These are phyloP conservation scores for Mormyrus lacerda DNA, from an alignment of 2,113 vertebrate genomes.

Conservation along the genomic window DNA sequence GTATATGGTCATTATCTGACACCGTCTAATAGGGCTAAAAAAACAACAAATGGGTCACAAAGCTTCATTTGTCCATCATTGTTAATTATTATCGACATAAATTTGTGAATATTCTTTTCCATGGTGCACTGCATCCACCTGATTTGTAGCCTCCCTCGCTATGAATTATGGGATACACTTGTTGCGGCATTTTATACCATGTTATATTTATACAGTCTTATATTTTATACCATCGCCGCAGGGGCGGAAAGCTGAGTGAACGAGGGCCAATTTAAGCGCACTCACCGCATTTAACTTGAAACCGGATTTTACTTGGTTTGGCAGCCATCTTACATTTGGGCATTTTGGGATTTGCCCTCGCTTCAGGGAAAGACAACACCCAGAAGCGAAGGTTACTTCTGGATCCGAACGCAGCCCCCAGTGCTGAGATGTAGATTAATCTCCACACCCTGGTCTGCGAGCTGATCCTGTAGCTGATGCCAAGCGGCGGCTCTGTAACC, in stretches of 20 bases:
- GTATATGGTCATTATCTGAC: too few relatives aligned
- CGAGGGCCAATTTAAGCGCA: background rate
- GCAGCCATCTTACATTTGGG: background rate
- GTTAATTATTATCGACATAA: too few relatives aligned
- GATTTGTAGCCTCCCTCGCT: background rate
- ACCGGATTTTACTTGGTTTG: background rate
- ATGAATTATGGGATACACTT: too few relatives aligned
- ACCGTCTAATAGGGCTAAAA: too few relatives aligned
- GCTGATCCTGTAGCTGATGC: background rate
- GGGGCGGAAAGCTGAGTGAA: too few relatives aligned
- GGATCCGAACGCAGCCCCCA: background rate
- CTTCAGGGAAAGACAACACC: background rate
- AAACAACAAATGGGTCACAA: too few relatives aligned
- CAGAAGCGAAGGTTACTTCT: background rate
- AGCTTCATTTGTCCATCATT: too few relatives aligned
- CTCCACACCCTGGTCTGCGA: background rate
- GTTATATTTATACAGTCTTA: too few relatives aligned
- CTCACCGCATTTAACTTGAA: background rate
- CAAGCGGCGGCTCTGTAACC: background rate
- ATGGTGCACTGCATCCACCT: too few relatives aligned
- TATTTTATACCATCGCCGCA: too few relatives aligned
- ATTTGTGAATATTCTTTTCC: too few relatives aligned
- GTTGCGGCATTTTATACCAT: too few relatives aligned
- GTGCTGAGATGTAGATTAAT: background rate
- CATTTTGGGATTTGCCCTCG: background rate